Conservation (phyloP, 2,888 invertebrate genomes). For the Drosophila prolongata region DNA sequence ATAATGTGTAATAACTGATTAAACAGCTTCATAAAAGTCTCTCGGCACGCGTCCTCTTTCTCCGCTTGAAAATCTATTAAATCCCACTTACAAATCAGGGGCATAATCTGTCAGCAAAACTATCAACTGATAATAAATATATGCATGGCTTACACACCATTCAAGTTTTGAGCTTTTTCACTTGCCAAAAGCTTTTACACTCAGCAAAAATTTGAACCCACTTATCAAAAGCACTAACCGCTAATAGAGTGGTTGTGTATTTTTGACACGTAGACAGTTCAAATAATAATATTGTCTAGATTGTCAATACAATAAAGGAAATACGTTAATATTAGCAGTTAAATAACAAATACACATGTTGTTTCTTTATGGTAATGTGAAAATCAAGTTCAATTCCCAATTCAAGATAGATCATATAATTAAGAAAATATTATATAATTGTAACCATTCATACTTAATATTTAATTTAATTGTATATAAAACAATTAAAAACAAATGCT, state of each 20-base stretch:
- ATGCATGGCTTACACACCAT: not conserved
- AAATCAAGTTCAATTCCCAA: too few species aligned
- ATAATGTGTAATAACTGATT: not conserved
- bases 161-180: constrained; percentile 11
- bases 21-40: not conserved
- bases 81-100: constrained; percentile 4
- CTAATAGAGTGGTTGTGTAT: too few species aligned
- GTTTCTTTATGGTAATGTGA: too few species aligned
- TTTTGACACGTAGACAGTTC: not conserved
- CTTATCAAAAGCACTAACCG: constrained; percentile 2
- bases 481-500: not conserved
- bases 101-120: constrained; percentile 1
- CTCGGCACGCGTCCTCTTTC: not conserved
- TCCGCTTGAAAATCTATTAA: not conserved
- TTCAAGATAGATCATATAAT: too few species aligned
- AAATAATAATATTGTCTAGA: too few species aligned
- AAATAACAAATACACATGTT: too few species aligned
- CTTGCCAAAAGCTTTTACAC: constrained; percentile 9
- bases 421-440: too few species aligned
- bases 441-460: too few species aligned
- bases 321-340: too few species aligned
- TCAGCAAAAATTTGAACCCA: constrained; percentile 1
- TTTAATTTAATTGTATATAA: not conserved
- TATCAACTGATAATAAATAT: constrained; percentile 12
- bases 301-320: too few species aligned